Base-by-base conservation (phyloP, 1,140 invertebrate species). In the Pseudachorutes palmiensis region DNA sequence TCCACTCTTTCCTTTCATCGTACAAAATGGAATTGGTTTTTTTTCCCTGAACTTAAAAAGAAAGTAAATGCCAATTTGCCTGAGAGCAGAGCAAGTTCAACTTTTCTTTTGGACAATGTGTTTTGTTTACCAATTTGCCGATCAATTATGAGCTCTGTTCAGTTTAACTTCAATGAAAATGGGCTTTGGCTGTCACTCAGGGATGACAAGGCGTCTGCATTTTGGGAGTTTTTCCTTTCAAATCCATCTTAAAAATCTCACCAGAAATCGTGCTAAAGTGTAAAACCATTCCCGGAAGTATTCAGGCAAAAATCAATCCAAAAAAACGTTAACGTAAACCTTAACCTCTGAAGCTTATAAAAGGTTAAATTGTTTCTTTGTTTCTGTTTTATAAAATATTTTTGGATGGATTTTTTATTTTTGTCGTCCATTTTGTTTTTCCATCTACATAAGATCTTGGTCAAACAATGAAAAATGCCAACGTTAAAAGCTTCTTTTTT, bases 361-460 rank as follows among this genome's bases (percentile, higher is more conserved):
- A 24, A 55, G 51, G 5, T 16, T 12, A 22, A 55, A 22, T 24
- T 55, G 24, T 45, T 45, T 45, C 19, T 45, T 12, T 45, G 9
- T 45, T 45, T 45, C 19, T 45, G 36, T 19, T 45, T 45, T 45
- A 12, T 19, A 45, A 12, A 12, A 9, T 55, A 19, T 16, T 14
- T 26, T 55, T 26, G 9, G 24, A 12, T 55, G 14, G 24, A 55
- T 5, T 26, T 24, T 55, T 55, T 55, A 14, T 55, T 55, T 55
- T 26, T 55, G 5, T 5, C 24, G 9, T 14, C 24, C 51, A 14
- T 55, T 55, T 16, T 24, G 3, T 55, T 22, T 16, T 55, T 55
- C 51, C 51, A 55, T 55, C 51, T 55, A 55, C 51, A 55, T 55
- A 24, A 55, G 51, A 55, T 55, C 51, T 55, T 14, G 24, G 51